A percentile compares a stretch with the other conserved stretches of the same genome.
Conservation (phyloP, 2,797 vertebrate genomes). For the Perodicticus potto region DNA sequence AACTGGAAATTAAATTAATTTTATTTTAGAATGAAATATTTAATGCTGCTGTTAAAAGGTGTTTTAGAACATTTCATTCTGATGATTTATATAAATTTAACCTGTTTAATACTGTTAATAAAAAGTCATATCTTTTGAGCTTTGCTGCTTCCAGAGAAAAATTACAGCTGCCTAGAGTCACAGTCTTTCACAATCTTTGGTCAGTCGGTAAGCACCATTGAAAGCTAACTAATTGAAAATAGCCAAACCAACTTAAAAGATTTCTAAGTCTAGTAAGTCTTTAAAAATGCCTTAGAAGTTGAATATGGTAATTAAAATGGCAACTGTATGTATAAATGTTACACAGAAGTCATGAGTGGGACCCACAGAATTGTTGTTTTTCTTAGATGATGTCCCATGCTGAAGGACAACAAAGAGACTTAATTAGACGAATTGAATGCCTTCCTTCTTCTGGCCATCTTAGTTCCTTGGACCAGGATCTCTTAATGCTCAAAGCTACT, state of each 20-base stretch:
- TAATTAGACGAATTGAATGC: slow-evolving; percentile 97
- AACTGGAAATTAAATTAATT: neutral
- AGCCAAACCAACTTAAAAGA: slow-evolving; percentile 46
- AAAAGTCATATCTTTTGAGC: slow-evolving; percentile 17
- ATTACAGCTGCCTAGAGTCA: neutral
- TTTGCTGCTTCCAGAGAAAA: slow-evolving; percentile 52
- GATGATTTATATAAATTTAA: neutral
- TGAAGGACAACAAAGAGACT: slow-evolving; percentile 96
- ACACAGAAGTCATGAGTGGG: neutral
- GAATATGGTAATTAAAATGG: slow-evolving; percentile 28
- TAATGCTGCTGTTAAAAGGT: neutral
- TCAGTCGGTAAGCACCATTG: slow-evolving; percentile 29
- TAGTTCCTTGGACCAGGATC: slow-evolving; percentile 96
- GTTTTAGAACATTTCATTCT: neutral
- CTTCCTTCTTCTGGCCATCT: slow-evolving; percentile 94
- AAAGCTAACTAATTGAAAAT: slow-evolving; percentile 37
- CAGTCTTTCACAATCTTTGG: neutral
- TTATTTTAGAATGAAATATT: slow-evolving; percentile 30
- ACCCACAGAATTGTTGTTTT: slow-evolving; percentile 75
- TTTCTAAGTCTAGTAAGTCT: neutral
- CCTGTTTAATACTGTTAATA: neutral
- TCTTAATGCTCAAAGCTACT: slow-evolving; percentile 98
- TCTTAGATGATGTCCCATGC: slow-evolving; percentile 98
- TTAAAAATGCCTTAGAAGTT: slow-evolving; percentile 8
- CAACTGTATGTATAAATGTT: neutral